Conservation (phyloP, 2,888 invertebrate species). For the Oscheius sp. region DNA sequence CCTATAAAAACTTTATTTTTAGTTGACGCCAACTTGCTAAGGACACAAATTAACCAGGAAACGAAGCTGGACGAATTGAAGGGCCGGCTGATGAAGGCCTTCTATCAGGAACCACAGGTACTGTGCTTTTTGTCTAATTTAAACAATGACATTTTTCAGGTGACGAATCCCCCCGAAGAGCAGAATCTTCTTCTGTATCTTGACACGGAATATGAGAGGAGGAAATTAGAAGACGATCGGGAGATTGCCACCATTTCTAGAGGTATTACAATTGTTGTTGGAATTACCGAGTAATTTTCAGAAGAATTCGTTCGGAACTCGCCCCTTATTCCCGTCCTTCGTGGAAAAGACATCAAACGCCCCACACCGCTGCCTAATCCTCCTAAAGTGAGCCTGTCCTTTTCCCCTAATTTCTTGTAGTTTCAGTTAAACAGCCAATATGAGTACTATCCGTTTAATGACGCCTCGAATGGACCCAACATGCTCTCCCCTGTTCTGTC, state of each 20-base stretch:
- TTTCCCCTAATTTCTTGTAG: not conserved
- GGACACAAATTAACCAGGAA: conserved; percentile 30
- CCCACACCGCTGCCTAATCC: not conserved
- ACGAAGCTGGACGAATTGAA: conserved; percentile 15
- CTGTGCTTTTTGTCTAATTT: not conserved
- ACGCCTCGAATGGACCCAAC: not conserved
- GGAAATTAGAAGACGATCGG: conserved; percentile 47
- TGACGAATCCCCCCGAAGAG: conserved; percentile 34
- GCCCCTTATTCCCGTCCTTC: conserved; percentile 20
- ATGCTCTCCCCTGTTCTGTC: conserved; percentile 34
- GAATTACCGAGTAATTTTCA: not conserved
- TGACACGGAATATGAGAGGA: conserved; percentile 47
- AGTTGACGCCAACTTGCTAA: conserved; percentile 43
- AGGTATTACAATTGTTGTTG: not conserved
- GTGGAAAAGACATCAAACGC: not conserved
- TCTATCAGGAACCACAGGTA: conserved; percentile 43
- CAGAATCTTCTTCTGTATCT: conserved; percentile 45
- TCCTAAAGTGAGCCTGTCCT: not conserved
- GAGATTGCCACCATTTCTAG: not conserved
- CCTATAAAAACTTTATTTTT: conserved; percentile 21
- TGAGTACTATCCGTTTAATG: conserved; percentile 36
- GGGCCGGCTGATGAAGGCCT: conserved; percentile 32
- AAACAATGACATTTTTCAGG: conserved; percentile 30
- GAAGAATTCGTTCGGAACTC: conserved; percentile 25
- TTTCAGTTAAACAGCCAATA: conserved; percentile 23